Percentiles rank a stretch among this genome's conserved stretches.
Evolutionary conservation across 2,113 vertebrate species (phyloP).

Genomic region (Progne subis): DNA sequence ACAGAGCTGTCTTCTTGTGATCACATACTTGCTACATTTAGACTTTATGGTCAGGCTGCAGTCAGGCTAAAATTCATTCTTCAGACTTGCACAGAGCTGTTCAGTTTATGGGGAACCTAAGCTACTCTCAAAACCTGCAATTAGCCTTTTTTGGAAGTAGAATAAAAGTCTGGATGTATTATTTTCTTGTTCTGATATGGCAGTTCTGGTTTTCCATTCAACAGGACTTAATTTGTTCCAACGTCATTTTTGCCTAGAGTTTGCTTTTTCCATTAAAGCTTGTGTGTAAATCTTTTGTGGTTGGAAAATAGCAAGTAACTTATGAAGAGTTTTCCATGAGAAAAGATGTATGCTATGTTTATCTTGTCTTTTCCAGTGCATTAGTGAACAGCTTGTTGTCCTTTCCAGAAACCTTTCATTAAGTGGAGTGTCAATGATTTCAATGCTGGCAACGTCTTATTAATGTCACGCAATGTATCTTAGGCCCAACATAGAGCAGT

Average conservation of each 20-base stretch:
- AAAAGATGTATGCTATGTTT: conserved; percentile 41
- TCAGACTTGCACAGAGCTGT: neutral
- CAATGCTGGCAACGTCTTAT: neutral
- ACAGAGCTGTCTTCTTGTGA: neutral
- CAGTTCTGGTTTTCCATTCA: conserved; percentile 10
- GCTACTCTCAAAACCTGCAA: neutral
- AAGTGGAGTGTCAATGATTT: conserved; percentile 31
- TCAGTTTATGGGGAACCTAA: neutral
- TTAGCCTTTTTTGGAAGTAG: conserved; percentile 47
- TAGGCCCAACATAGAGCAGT: neutral
- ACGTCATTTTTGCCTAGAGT: neutral
- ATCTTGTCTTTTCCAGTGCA: neutral
- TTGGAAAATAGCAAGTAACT: conserved; percentile 46
- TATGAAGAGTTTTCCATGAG: conserved; percentile 58
- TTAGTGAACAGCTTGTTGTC: neutral
- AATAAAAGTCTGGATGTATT: neutral
- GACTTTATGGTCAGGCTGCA: neutral
- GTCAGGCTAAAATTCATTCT: neutral
- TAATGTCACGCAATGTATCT: neutral
- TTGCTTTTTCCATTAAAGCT: conserved; percentile 5
- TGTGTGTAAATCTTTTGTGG: conserved; percentile 14
- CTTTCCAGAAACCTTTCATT: conserved; percentile 58
- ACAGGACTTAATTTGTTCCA: neutral
- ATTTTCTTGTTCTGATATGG: neutral
- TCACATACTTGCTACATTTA: neutral